Conservation (phyloP, 2,113 vertebrate species). For the Astur gentilis region DNA sequence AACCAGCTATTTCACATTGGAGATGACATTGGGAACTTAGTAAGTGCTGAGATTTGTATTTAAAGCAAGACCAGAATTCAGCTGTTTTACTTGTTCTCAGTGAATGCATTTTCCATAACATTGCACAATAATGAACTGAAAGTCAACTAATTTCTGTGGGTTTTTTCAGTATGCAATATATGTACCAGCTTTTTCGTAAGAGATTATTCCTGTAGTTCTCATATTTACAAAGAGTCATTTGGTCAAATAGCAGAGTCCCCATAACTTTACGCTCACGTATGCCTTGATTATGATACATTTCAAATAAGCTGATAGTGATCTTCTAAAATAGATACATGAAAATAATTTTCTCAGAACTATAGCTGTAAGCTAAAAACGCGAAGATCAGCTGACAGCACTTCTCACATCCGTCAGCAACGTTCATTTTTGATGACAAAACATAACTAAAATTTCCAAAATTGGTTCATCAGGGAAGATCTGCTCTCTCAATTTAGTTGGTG, state of each 20-base stretch:
- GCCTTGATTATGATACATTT: slow-evolving; percentile 6
- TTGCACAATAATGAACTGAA: background rate
- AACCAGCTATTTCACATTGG: background rate
- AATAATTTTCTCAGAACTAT: slow-evolving; percentile 23
- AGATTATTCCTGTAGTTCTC: background rate
- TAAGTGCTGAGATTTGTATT: background rate
- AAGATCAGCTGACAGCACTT: slow-evolving; percentile 48
- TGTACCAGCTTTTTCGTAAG: background rate
- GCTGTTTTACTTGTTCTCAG: background rate
- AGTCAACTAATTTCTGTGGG: background rate
- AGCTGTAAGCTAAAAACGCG: slow-evolving; percentile 34
- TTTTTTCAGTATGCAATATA: background rate
- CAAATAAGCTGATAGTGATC: slow-evolving; percentile 23
- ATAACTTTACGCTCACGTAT: background rate
- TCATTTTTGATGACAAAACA: slow-evolving; percentile 58
- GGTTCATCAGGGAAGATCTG: slow-evolving; percentile 27
- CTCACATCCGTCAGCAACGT: slow-evolving; percentile 23
- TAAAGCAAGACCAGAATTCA: slow-evolving; percentile 11
- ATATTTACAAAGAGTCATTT: background rate
- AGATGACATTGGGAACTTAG: background rate
- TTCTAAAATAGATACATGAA: slow-evolving; percentile 49
- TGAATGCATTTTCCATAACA: background rate
- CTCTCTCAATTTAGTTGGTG: background rate
- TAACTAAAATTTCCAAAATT: slow-evolving; percentile 39
- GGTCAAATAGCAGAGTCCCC: background rate